Base-by-base conservation (phyloP, 2,113 vertebrate genomes). In the Rhinichthys klamathensis region DNA sequence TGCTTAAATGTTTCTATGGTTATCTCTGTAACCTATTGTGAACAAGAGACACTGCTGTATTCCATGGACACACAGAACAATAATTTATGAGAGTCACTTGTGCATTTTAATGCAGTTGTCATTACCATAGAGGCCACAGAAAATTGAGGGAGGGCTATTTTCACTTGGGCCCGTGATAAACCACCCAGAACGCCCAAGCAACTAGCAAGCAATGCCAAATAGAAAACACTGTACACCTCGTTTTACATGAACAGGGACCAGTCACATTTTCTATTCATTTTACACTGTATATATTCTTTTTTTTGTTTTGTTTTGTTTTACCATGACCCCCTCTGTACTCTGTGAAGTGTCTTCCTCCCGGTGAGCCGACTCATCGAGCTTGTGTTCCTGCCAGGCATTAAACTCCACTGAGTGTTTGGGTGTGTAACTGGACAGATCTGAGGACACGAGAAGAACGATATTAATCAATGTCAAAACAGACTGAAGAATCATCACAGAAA, bases 391-490 rank as follows among this genome's bases (percentile, higher is more conserved):
- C 98, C 98, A 98, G 84, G 93, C 90, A 5, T 91, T 96, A 92
- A 96, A 97, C 88, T 96, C 96, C 90, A 96, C 83, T 0, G 97
- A 95, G 91, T 97, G 97, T 89, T 98, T 98, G 78, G 97, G 97
- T 73, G 96, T 95, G 84, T 98, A 98, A 93, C 92, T 97, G 85
- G 97, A 97, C 75, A 99, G 93, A 88, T 96, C 98, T 98, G 79
- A 21, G 27, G 11, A 79, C 8, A 85, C 3, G 23, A 82, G 11
- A 44, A 69, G 30, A 12, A 74, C 67, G 8, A 65, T 7, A 49
- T 67, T 12, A 25, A 46, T 56, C 54, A 56, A 56, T 6, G 44
- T 46, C 23, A 46, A 25, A 6, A 23, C 18, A 70, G 67, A n/a
- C 6, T 41, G n/a, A 12, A 15, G 16, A 35, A 38, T 49, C 32